A percentile compares a stretch with the other conserved stretches of the same genome.
Conservation (phyloP, 2,113 vertebrate genomes). For the Crotalus tigris region DNA sequence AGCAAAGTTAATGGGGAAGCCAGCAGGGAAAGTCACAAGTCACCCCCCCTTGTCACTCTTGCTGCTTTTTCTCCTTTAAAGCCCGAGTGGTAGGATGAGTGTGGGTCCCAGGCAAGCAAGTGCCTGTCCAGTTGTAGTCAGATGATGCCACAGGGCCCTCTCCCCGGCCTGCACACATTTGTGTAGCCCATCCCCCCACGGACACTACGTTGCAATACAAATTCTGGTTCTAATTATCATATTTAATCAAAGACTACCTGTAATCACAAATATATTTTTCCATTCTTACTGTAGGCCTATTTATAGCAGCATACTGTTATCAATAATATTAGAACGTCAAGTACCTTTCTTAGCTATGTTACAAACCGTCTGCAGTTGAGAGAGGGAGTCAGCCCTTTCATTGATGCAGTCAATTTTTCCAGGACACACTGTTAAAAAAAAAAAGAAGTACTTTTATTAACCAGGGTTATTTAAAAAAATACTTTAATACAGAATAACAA, state of each 20-base stretch:
- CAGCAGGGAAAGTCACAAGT: not conserved
- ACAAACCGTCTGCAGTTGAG: slow-evolving; percentile 65
- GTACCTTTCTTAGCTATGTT: slow-evolving; percentile 60
- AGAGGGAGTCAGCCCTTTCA: slow-evolving; percentile 41
- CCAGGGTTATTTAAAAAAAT: not conserved
- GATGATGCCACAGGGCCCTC: not conserved
- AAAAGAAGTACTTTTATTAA: slow-evolving; percentile 10
- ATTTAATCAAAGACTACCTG: not conserved
- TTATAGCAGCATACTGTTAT: not conserved
- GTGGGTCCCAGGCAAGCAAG: not conserved
- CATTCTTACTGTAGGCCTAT: not conserved
- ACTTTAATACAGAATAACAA: not conserved
- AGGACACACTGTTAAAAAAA: slow-evolving; percentile 52
- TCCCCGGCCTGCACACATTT: too few species aligned
- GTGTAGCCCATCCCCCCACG: not conserved
- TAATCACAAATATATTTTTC: not conserved
- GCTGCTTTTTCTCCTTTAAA: not conserved
- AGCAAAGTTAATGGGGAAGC: not conserved
- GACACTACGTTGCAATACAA: not conserved
- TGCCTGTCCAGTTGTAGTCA: not conserved
- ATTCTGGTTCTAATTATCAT: not conserved
- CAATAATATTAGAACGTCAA: not conserved
- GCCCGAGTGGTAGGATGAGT: not conserved
- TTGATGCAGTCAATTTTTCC: slow-evolving; percentile 29
- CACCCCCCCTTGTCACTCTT: not conserved